Conservation (phyloP, 2,888 invertebrate genomes). For the Andrena trimmerana region DNA sequence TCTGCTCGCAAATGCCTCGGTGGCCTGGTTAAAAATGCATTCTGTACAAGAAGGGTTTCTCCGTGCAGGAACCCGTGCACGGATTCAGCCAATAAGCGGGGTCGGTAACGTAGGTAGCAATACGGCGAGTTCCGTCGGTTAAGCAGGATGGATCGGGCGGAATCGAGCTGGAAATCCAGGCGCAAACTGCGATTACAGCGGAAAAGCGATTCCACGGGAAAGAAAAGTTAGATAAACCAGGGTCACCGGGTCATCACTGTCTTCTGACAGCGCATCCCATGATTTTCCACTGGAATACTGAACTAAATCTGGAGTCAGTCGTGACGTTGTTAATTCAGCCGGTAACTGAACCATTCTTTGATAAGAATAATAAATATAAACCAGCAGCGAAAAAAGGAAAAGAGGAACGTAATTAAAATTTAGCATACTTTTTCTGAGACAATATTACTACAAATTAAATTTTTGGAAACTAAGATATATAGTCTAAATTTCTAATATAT, state of each 20-base stretch:
- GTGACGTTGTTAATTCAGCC: not conserved
- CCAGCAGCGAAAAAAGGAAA: too few relatives aligned
- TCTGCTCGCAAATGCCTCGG: slow-evolving; percentile 53
- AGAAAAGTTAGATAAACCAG: slow-evolving; percentile 50
- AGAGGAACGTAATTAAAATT: too few relatives aligned
- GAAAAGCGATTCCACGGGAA: slow-evolving; percentile 9
- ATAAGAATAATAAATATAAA: too few relatives aligned
- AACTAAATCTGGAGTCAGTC: slow-evolving; percentile 21
- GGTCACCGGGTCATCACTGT: slow-evolving; percentile 69
- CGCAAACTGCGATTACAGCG: slow-evolving; percentile 17
- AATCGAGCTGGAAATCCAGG: slow-evolving; percentile 29
- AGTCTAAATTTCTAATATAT: too few relatives aligned
- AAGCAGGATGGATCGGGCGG: slow-evolving; percentile 33
- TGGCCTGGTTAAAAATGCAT: slow-evolving; percentile 67
- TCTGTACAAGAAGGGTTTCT: slow-evolving; percentile 58
- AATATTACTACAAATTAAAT: too few relatives aligned
- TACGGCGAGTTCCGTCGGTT: slow-evolving; percentile 34
- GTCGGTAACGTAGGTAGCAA: slow-evolving; percentile 44
- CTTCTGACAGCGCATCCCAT: slow-evolving; percentile 46
- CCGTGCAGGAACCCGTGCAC: slow-evolving; percentile 43
- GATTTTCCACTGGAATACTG: slow-evolving; percentile 25
- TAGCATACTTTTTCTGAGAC: too few relatives aligned
- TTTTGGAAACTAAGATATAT: too few relatives aligned
- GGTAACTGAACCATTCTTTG: too few relatives aligned
- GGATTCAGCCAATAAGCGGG: slow-evolving; percentile 56